These are phyloP conservation scores for Tricholaema leucomelas DNA, from an alignment of 2,113 vertebrate species.

Conservation along the genomic window DNA sequence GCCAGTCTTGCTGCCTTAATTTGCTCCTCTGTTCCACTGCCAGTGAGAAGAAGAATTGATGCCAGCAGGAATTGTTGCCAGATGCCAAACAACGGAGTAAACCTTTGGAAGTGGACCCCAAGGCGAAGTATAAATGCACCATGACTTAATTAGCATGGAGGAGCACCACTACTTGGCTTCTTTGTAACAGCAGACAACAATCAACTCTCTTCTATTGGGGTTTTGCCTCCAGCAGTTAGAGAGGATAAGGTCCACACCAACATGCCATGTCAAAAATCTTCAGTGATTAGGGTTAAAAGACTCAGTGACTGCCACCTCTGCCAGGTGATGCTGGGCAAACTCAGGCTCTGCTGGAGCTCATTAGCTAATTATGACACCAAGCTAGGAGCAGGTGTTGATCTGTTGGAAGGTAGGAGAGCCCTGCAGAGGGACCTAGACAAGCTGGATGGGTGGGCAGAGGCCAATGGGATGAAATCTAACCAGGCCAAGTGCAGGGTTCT, in stretches of 20 bases:
- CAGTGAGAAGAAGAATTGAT: slow-evolving; percentile 43
- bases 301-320: not conserved
- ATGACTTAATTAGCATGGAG: not conserved
- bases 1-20: slow-evolving; percentile 37
- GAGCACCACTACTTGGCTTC: not conserved
- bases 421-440: too few relatives aligned
- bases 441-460: too few relatives aligned
- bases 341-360: not conserved
- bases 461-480: too few relatives aligned
- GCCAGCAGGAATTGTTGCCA: slow-evolving; percentile 49
- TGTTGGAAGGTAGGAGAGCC: too few relatives aligned
- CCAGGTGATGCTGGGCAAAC: not conserved
- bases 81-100: slow-evolving; percentile 23
- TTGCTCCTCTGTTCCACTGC: slow-evolving; percentile 49
- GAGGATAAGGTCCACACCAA: not conserved
- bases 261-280: not conserved
- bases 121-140: not conserved
- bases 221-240: not conserved
- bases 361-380: too few relatives aligned
- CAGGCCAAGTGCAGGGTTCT: too few relatives aligned
- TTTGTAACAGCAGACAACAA: not conserved
- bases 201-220: not conserved
- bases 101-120: slow-evolving; percentile 22
- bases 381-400: too few relatives aligned
- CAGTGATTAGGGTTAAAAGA: not conserved